Percentiles rank a stretch among this genome's conserved stretches.
phyloP scores from a whole-genome alignment of 2,797 vertebrate genomes.

The Sylvia borin region DNA sequence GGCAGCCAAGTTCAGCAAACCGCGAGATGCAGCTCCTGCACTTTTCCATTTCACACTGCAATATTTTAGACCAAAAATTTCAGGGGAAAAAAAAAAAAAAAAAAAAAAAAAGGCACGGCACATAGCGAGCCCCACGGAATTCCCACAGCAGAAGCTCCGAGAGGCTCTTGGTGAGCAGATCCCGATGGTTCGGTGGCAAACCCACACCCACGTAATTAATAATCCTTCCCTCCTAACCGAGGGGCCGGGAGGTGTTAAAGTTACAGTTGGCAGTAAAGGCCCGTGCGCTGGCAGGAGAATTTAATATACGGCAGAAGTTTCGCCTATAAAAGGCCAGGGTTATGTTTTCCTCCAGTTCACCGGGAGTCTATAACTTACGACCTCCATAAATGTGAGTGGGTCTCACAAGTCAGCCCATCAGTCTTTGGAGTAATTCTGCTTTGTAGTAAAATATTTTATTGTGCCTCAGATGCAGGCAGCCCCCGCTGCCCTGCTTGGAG shows the following conservation, averaged over 20 bases:
- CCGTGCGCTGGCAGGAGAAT: slow-evolving; percentile 61
- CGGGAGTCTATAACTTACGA: slow-evolving; percentile 68
- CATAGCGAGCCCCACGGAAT: fast-evolving
- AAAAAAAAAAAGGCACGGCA: too few relatives aligned
- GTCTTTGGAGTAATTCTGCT: slow-evolving; percentile 75
- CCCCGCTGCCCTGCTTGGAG: fast-evolving
- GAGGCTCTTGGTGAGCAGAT: neutral
- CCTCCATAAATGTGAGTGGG: slow-evolving; percentile 77
- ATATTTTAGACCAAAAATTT: neutral
- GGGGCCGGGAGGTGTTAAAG: slow-evolving; percentile 67
- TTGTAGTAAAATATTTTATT: slow-evolving; percentile 72
- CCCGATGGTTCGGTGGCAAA: neutral
- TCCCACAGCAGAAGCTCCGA: neutral
- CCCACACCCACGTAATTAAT: slow-evolving; percentile 1
- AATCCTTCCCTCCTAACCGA: slow-evolving; percentile 51
- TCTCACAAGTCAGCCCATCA: slow-evolving; percentile 72
- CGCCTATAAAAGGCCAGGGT: slow-evolving; percentile 74
- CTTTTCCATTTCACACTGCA: neutral
- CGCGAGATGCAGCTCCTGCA: neutral
- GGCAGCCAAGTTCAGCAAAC: neutral
- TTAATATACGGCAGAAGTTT: slow-evolving; percentile 76
- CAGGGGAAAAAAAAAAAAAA: fast-evolving
- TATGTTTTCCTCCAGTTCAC: slow-evolving; percentile 60
- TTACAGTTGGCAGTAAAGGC: slow-evolving; percentile 72
- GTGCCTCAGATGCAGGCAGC: neutral